Conservation (phyloP, 2,113 vertebrate species). For the Centropus unirufus region DNA sequence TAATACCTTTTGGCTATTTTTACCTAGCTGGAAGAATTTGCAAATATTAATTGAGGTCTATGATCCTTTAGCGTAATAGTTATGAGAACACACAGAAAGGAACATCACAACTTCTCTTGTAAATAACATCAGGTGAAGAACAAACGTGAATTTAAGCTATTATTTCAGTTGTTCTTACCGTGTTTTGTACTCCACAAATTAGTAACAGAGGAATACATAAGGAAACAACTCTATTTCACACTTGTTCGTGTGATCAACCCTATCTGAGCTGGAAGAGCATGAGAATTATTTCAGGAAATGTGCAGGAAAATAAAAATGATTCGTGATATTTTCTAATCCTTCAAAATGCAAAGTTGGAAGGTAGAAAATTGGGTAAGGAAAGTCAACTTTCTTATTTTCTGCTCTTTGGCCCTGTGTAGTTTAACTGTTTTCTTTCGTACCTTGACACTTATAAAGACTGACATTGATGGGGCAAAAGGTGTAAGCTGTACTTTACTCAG, state of each 20-base stretch:
- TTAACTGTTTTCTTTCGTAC: not conserved
- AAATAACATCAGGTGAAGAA: slow-evolving; percentile 6
- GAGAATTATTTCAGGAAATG: not conserved
- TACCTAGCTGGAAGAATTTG: not conserved
- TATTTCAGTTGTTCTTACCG: not conserved
- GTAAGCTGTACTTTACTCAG: not conserved
- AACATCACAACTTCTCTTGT: not conserved
- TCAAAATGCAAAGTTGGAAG: not conserved
- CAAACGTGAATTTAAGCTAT: not conserved
- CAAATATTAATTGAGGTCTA: slow-evolving; percentile 24
- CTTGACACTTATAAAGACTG: not conserved
- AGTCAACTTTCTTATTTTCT: not conserved
- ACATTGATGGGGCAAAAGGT: not conserved
- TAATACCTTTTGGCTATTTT: slow-evolving; percentile 44
- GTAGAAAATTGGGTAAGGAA: not conserved
- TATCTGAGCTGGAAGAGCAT: not conserved
- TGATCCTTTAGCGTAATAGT: not conserved
- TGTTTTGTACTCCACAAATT: not conserved
- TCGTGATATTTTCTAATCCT: not conserved
- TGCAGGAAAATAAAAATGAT: not conserved
- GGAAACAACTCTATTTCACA: not conserved
- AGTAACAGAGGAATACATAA: not conserved
- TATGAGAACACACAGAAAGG: not conserved
- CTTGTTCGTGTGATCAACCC: not conserved
- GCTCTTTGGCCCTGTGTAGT: not conserved